Conservation (phyloP, 2,113 vertebrate species). For the Centropristis striata region DNA sequence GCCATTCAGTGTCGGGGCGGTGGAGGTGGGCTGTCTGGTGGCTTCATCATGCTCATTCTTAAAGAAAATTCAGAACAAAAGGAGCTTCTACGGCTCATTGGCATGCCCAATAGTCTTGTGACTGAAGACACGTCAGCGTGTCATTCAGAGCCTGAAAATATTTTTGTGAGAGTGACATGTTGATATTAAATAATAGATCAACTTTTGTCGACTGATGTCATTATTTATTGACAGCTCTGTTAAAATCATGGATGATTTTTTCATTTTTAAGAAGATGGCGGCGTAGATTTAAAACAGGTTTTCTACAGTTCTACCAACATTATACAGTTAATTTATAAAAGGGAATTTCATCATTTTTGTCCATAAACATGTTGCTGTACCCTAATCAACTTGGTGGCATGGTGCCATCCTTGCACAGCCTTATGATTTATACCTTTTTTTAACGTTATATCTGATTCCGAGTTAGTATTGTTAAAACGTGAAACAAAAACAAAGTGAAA, state of each 20-base stretch:
- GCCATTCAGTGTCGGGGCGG: conserved; percentile 65
- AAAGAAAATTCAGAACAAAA: conserved; percentile 43
- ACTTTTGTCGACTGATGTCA: background rate
- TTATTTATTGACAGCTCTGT: conserved; percentile 18
- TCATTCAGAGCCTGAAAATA: conserved; percentile 12
- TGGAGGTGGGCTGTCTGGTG: conserved; percentile 62
- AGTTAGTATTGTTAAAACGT: no score
- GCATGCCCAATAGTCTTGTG: background rate
- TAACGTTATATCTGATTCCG: background rate
- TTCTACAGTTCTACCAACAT: background rate
- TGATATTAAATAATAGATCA: conserved; percentile 24
- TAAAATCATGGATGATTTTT: background rate
- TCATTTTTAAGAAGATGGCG: background rate
- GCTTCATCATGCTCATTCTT: conserved; percentile 51
- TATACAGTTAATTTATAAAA: background rate
- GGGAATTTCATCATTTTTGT: background rate
- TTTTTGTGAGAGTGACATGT: conserved; percentile 6
- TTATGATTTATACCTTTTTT: background rate
- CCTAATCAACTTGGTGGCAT: background rate
- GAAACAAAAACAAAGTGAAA: no score
- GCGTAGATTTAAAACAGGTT: background rate
- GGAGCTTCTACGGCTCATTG: conserved; percentile 21
- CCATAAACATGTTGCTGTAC: background rate
- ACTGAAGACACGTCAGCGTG: background rate
- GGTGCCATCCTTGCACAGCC: background rate